These are phyloP conservation scores for Pelodiscus sinensis DNA, from an alignment of 2,113 vertebrate genomes.

Conservation along the genomic window DNA sequence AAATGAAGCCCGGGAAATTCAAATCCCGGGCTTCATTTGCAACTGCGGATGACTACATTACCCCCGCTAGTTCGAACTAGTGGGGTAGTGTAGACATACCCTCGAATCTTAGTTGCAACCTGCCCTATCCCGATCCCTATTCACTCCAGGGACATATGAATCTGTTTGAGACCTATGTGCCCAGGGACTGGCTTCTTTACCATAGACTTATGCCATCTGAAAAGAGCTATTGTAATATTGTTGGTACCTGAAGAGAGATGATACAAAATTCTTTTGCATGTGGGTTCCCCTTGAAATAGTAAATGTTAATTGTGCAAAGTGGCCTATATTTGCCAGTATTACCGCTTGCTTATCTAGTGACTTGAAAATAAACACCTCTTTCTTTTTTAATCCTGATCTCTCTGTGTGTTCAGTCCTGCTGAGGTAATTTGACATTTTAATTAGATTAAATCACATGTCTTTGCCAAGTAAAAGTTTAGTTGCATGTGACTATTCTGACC, in stretches of 20 bases:
- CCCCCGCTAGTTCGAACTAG: no score
- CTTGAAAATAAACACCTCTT: background rate
- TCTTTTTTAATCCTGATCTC: accelerated
- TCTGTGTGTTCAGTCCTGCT: background rate
- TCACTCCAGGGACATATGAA: background rate
- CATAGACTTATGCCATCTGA: background rate
- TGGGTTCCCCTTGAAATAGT: background rate
- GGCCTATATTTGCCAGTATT: background rate
- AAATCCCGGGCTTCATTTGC: no score
- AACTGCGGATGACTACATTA: no score
- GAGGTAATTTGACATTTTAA: background rate
- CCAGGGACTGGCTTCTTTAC: background rate
- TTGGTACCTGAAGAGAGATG: background rate
- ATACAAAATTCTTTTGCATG: background rate
- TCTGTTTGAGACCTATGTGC: background rate
- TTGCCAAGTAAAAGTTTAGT: background rate
- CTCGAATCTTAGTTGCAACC: background rate
- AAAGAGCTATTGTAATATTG: background rate
- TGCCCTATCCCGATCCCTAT: background rate
- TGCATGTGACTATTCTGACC: background rate
- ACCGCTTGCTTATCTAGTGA: background rate
- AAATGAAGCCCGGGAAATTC: no score
- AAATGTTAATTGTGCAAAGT: background rate
- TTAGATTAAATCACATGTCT: background rate
- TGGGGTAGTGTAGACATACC: no score